A percentile compares a stretch with the other conserved stretches of the same genome.
phyloP scores from a whole-genome alignment of 2,888 invertebrate species.

The Malthinus seriepunctatus region DNA sequence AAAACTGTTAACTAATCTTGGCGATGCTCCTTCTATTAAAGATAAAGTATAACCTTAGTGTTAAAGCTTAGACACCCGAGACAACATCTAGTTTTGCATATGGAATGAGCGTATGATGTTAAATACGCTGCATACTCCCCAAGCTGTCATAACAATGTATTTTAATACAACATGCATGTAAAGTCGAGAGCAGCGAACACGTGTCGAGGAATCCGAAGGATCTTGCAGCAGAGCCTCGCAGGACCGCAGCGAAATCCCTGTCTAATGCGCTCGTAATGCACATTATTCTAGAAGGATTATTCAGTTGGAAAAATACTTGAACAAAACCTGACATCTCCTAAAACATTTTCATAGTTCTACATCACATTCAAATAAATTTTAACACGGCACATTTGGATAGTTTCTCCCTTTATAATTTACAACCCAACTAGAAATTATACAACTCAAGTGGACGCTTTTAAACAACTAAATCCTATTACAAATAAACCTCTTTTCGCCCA shows the following conservation, averaged over 20 bases:
- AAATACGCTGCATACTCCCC: slow-evolving; percentile 48
- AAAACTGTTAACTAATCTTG: too few species aligned
- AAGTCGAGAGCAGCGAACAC: slow-evolving; percentile 44
- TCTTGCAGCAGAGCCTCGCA: slow-evolving; percentile 34
- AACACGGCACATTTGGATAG: not conserved
- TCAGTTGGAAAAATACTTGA: slow-evolving; percentile 36
- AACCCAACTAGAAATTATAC: too few species aligned
- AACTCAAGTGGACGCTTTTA: too few species aligned
- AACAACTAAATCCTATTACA: too few species aligned
- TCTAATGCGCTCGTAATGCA: slow-evolving; percentile 42
- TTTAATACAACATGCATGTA: slow-evolving; percentile 49
- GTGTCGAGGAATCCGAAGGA: slow-evolving; percentile 37
- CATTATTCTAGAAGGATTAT: slow-evolving; percentile 37
- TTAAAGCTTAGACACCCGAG: slow-evolving; percentile 28
- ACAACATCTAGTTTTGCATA: slow-evolving; percentile 41
- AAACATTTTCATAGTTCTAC: slow-evolving; percentile 18
- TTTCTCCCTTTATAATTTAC: slow-evolving; percentile 1
- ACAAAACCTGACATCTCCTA: slow-evolving; percentile 18
- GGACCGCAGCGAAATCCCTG: slow-evolving; percentile 40
- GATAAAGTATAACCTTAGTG: slow-evolving; percentile 13
- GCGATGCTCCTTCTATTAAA: too few species aligned
- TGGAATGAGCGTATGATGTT: slow-evolving; percentile 43
- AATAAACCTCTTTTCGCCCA: too few species aligned
- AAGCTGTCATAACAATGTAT: slow-evolving; percentile 51
- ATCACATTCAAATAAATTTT: slow-evolving; percentile 19